These are phyloP conservation scores for Solenodon paradoxus DNA, from an alignment of 2,113 vertebrate genomes.

Conservation along the genomic window DNA sequence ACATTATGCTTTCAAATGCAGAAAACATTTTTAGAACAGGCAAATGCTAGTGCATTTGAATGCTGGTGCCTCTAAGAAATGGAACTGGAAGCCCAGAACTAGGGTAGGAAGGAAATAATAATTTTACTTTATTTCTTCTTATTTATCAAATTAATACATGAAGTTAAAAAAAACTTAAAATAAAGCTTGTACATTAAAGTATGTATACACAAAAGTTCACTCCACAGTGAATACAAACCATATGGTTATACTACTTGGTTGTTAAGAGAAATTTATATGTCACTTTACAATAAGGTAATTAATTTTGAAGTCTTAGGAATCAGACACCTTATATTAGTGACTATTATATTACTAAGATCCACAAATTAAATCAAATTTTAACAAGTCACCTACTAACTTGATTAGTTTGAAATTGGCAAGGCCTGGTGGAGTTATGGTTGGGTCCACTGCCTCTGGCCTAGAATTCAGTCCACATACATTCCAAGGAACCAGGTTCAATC, in stretches of 20 bases:
- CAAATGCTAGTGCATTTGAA: conserved; percentile 16
- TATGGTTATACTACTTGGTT: background rate
- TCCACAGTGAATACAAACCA: background rate
- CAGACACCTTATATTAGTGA: background rate
- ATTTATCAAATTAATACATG: background rate
- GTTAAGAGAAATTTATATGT: conserved; percentile 24
- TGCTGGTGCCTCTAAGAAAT: background rate
- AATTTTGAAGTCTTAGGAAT: background rate
- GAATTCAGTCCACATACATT: too few relatives aligned
- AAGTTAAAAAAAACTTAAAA: background rate
- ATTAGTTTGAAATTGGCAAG: too few relatives aligned
- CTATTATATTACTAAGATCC: background rate
- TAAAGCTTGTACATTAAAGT: background rate
- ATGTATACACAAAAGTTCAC: background rate
- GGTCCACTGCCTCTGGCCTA: too few relatives aligned
- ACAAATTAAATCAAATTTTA: conserved; percentile 16
- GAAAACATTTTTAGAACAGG: background rate
- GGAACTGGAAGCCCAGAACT: background rate
- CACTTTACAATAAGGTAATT: background rate
- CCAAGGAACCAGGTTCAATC: too few relatives aligned
- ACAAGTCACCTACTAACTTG: background rate
- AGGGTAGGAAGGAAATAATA: background rate
- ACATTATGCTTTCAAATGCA: background rate
- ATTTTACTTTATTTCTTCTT: background rate
- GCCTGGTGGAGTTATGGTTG: too few relatives aligned